These are phyloP conservation scores for Montipora efflorescens DNA, from an alignment of 64 coral and sea anemone genomes.

Conservation along the genomic window DNA sequence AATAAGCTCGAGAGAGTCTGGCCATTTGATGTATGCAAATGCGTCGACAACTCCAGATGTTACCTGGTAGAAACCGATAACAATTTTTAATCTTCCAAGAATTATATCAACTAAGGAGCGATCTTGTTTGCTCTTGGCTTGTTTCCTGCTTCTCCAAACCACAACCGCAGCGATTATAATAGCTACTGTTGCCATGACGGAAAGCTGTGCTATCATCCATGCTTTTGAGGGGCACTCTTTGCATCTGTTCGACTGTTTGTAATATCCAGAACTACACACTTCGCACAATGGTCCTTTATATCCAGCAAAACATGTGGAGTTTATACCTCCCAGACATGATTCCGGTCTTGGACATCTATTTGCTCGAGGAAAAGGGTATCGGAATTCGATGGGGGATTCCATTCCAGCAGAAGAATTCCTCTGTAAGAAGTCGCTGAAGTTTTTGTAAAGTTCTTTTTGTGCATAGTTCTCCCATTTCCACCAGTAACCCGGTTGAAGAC, in stretches of 20 bases:
- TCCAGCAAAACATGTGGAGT: background rate
- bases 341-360: background rate
- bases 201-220: constrained; percentile 31
- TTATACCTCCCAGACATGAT: background rate
- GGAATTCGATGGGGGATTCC: background rate
- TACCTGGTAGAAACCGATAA: constrained; percentile 52
- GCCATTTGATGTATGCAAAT: constrained; percentile 44
- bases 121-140: background rate
- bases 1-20: background rate
- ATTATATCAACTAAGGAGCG: constrained; percentile 1
- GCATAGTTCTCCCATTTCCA: constrained; percentile 11
- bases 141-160: constrained; percentile 24
- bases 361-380: background rate
- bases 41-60: constrained; percentile 21
- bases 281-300: constrained; percentile 40
- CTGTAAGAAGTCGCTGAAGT: background rate
- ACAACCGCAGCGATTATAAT: background rate
- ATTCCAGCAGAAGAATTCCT: background rate
- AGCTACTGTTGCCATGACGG: background rate
- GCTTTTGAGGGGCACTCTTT: constrained; percentile 13
- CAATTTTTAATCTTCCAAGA: constrained; percentile 44
- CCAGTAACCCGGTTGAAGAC: constrained; percentile 2
- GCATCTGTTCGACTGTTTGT: constrained; percentile 11
- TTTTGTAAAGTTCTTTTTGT: constrained; percentile 2
- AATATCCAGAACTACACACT: constrained; percentile 35